phyloP scores from a whole-genome alignment of 2,113 vertebrate genomes.

The Ancistrus triradiatus region DNA sequence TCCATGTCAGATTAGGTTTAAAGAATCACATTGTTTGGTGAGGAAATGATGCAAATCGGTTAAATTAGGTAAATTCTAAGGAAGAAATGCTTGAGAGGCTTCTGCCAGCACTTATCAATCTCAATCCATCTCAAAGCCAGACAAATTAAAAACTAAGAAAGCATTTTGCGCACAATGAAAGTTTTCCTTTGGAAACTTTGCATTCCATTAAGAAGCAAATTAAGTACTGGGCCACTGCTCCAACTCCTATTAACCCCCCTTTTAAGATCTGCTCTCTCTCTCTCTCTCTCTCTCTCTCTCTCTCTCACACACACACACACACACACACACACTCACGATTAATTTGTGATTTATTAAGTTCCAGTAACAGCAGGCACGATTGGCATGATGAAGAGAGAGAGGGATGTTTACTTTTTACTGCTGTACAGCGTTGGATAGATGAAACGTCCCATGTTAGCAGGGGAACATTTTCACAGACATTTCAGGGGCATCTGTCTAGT shows the following conservation, averaged over 20 bases:
- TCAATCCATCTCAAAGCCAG: constrained; percentile 55
- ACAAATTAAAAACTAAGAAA: constrained; percentile 66
- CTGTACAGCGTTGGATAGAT: neutral
- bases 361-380: constrained; percentile 48
- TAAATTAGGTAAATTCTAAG: constrained; percentile 54
- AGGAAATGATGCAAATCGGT: constrained; percentile 57
- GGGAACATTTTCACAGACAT: neutral
- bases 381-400: constrained; percentile 32
- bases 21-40: constrained; percentile 60
- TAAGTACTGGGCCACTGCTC: constrained; percentile 63
- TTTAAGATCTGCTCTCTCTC: constrained; percentile 16
- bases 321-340: constrained; percentile 34
- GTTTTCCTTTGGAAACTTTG: constrained; percentile 70
- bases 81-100: constrained; percentile 52
- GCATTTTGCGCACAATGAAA: constrained; percentile 70
- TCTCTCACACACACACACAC: constrained; percentile 25
- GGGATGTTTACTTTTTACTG: neutral
- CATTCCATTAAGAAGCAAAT: constrained; percentile 71
- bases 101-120: constrained; percentile 68
- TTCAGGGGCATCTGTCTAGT: neutral
- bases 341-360: constrained; percentile 70
- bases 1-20: constrained; percentile 52
- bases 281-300: constrained; percentile 11
- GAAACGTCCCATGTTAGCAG: neutral
- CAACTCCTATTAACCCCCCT: constrained; percentile 33